These are phyloP conservation scores for Rhinopomastus cyanomelas DNA, from an alignment of 2,113 vertebrate genomes.

Conservation along the genomic window DNA sequence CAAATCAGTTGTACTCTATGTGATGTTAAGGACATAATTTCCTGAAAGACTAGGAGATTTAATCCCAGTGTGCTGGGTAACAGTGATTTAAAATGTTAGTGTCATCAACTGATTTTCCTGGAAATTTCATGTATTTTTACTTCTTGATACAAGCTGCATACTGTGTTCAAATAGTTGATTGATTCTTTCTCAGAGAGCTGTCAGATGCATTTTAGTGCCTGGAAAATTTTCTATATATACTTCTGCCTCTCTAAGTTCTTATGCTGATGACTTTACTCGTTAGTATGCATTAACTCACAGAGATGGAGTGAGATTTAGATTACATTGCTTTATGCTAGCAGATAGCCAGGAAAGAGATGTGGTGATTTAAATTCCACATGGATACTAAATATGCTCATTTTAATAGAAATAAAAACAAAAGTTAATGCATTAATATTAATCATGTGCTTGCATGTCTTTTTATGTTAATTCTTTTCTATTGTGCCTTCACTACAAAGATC, in stretches of 20 bases:
- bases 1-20: not conserved
- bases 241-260: not conserved
- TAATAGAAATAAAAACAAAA: not conserved
- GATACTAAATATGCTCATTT: not conserved
- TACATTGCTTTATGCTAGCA: not conserved
- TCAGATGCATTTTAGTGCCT: not conserved
- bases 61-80: not conserved
- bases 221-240: not conserved
- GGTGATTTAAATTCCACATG: not conserved
- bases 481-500: not conserved
- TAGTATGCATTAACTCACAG: not conserved
- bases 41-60: not conserved
- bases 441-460: not conserved
- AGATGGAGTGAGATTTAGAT: not conserved
- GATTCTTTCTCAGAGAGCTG: slow-evolving; percentile 2
- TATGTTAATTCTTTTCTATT: not conserved
- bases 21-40: not conserved
- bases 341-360: not conserved
- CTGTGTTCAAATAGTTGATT: not conserved
- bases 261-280: not conserved
- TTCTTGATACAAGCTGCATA: not conserved
- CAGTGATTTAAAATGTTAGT: slow-evolving; percentile 33
- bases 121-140: slow-evolving; percentile 13
- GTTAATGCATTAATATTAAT: not conserved
- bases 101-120: slow-evolving; percentile 26